Evolutionary conservation across 2,888 invertebrate genomes (phyloP), one percentile per base, ranked within the genome.

Genomic region (Drosophila mimica): DNA sequence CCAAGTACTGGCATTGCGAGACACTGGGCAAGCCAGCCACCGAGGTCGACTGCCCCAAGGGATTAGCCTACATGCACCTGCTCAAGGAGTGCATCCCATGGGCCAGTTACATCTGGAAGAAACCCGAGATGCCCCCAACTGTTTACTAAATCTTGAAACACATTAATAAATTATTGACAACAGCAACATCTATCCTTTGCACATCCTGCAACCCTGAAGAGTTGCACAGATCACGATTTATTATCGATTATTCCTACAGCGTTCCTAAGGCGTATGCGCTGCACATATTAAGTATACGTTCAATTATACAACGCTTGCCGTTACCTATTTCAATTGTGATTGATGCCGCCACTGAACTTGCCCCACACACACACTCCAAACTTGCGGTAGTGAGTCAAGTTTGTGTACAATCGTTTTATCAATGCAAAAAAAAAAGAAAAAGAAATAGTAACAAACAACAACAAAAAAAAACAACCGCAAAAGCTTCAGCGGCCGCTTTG

Each of bases 1-100:
- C 92, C 30, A 91, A 91, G 63, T 92, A 91, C 66, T 92, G 92
- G 93, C 79, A 79, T 30, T 92, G 92, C 75, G 90, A 91, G 68
- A 79, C 61, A 6, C 59, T 89, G 6, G 83, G 77, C 40, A 73
- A 49, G 3, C 68, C 83, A 15, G 92, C 92, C 63, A 73, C 79
- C 17, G 83, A 90, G 57, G 54, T 86, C 25, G 86, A 85, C 38
- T 92, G 92, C 51, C 89, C 89, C 56, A 46, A 76, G 1, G 92
- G 89, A 20, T 72, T 85, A 25, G 92, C 91, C 11, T 92, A 92
- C 38, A 89, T 91, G 88, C 91, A 92, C 60, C 70, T 87, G 52
- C 72, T 91, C 33, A 90, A 83, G 74, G 92, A 89, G 64, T 92
- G 92, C 74, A 89, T 92, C 28, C 91, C 92, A 13, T 92, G 92